Evolutionary conservation across 2,888 invertebrate species (phyloP).

Genomic region (Silvanus unidentatus): DNA sequence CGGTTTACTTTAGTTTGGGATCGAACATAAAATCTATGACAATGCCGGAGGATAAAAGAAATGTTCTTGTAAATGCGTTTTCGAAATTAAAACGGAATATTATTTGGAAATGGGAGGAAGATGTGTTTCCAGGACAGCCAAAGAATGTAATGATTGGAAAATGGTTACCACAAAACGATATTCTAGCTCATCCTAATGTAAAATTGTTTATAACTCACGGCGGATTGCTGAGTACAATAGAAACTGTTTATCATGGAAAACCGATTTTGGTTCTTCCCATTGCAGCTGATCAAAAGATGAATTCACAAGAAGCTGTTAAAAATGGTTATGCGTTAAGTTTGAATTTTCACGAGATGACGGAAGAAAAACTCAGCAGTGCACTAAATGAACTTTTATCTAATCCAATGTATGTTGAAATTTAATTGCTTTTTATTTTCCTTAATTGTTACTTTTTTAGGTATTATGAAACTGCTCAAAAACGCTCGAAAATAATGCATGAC

Average conservation of each 20-base stretch:
- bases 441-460: too few relatives aligned
- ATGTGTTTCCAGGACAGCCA: constrained; percentile 50
- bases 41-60: constrained; percentile 48
- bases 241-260: constrained; percentile 47
- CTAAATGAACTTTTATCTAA: constrained; percentile 33
- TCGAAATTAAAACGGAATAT: constrained; percentile 56
- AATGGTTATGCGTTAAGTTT: constrained; percentile 44
- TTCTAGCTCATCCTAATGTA: constrained; percentile 22
- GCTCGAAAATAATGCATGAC: too few relatives aligned
- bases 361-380: constrained; percentile 30
- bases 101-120: constrained; percentile 65
- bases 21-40: constrained; percentile 53
- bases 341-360: constrained; percentile 35
- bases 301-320: constrained; percentile 44
- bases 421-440: too few relatives aligned
- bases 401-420: constrained; percentile 24
- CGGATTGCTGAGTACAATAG: constrained; percentile 48
- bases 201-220: constrained; percentile 48
- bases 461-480: too few relatives aligned
- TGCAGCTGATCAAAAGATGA: constrained; percentile 49
- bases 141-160: constrained; percentile 53
- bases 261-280: constrained; percentile 50
- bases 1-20: constrained; percentile 56
- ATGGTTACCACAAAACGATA: constrained; percentile 60
- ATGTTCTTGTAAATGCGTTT: constrained; percentile 53